Conservation (phyloP, 2,113 vertebrate species). For the Sminthopsis crassicaudata region DNA sequence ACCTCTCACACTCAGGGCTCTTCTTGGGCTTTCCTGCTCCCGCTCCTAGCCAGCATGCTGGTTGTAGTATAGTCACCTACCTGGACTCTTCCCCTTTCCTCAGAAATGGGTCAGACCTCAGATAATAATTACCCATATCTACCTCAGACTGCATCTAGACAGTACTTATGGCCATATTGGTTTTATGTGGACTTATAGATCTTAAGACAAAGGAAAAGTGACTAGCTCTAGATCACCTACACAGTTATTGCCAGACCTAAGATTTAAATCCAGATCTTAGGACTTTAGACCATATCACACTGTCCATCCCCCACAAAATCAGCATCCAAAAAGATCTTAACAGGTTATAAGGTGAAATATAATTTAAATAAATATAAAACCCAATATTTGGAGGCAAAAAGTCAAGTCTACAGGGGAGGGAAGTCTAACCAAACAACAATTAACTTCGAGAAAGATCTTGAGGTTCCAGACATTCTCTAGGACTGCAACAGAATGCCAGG, state of each 20-base stretch:
- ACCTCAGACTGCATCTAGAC: neutral
- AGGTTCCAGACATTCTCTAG: neutral
- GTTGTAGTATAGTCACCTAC: neutral
- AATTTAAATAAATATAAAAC: neutral
- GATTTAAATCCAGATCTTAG: neutral
- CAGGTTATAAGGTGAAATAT: neutral
- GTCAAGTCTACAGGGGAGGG: neutral
- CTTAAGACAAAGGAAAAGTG: neutral
- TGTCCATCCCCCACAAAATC: neutral
- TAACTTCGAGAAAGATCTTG: neutral
- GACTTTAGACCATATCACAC: neutral
- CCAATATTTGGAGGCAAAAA: neutral
- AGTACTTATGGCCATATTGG: neutral
- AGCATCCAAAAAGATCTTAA: neutral
- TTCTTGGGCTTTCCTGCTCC: neutral
- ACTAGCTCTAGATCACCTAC: neutral
- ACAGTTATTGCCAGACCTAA: neutral
- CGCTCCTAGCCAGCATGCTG: neutral
- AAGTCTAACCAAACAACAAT: neutral
- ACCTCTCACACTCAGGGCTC: neutral
- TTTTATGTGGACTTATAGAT: neutral
- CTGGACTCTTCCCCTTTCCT: neutral
- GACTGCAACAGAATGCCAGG: neutral
- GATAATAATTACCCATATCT: neutral
- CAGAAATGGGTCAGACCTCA: neutral